Conservation (phyloP, 2,888 invertebrate genomes). For the Brachypterus glaber region DNA sequence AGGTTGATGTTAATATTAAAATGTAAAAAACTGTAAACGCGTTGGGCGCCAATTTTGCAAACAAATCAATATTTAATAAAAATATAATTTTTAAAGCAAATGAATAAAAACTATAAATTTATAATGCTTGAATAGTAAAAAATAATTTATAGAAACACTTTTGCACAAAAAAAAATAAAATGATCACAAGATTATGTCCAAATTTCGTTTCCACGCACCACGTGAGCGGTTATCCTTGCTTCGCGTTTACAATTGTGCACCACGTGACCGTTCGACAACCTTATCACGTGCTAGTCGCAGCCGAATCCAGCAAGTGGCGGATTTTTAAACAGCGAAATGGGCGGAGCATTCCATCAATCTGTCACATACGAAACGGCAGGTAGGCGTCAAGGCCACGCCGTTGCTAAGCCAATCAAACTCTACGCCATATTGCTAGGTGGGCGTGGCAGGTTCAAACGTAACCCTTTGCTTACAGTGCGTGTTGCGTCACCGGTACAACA, state of each 20-base stretch:
- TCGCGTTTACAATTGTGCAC: too few relatives aligned
- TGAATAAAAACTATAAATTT: too few relatives aligned
- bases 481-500: constrained; percentile 29
- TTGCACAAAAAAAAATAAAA: background rate
- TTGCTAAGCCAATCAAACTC: constrained; percentile 49
- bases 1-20: too few relatives aligned
- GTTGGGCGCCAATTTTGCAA: too few relatives aligned
- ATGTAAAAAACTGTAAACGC: too few relatives aligned
- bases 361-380: constrained; percentile 35
- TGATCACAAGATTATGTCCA: too few relatives aligned
- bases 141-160: background rate
- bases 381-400: constrained; percentile 37
- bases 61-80: too few relatives aligned
- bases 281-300: constrained; percentile 29
- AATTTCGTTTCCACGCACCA: constrained; percentile 25
- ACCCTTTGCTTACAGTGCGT: constrained; percentile 31
- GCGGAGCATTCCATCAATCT: constrained; percentile 34
- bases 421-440: constrained; percentile 58
- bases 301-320: constrained; percentile 34
- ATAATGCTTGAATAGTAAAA: too few relatives aligned
- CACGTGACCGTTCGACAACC: constrained; percentile 26
- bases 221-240: too few relatives aligned
- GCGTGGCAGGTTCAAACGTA: constrained; percentile 41
- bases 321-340: constrained; percentile 28
- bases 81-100: too few relatives aligned